These are phyloP conservation scores for Drosophila lini DNA, from an alignment of 1,140 invertebrate species.

Conservation along the genomic window DNA sequence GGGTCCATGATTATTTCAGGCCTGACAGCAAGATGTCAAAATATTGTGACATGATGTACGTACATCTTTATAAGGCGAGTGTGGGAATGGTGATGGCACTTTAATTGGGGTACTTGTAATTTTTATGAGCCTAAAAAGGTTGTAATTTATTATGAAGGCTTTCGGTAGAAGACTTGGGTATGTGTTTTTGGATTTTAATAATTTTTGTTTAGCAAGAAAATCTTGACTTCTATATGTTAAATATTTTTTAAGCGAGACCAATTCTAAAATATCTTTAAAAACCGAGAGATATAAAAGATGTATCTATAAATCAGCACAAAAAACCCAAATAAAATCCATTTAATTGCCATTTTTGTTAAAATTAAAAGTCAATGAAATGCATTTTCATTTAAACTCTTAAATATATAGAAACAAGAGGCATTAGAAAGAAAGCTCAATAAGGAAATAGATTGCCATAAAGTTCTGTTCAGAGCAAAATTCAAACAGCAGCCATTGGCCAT, in stretches of 20 bases:
- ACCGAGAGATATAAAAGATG: not conserved
- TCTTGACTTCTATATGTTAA: not conserved
- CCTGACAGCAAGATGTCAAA: slow-evolving; percentile 44
- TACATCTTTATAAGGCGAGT: slow-evolving; percentile 33
- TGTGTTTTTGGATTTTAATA: not conserved
- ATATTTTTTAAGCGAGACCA: not conserved
- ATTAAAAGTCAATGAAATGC: not conserved
- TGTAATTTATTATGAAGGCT: slow-evolving; percentile 1
- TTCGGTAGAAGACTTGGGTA: not conserved
- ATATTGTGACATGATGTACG: slow-evolving; percentile 41
- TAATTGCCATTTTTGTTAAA: not conserved
- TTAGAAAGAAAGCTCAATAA: slow-evolving; percentile 12
- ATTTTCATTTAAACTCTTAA: slow-evolving; percentile 6
- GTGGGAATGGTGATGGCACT: slow-evolving; percentile 18
- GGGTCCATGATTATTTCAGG: slow-evolving; percentile 20
- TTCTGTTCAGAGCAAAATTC: slow-evolving; percentile 5
- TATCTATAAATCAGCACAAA: not conserved
- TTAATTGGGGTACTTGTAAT: slow-evolving; percentile 22
- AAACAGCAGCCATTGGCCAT: slow-evolving; percentile 24
- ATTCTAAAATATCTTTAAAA: not conserved
- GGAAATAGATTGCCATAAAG: slow-evolving; percentile 28
- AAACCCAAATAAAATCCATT: not conserved
- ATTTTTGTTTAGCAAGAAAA: not conserved
- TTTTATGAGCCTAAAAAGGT: not conserved
- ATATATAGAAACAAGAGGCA: slow-evolving; percentile 11